Evolutionary conservation across 64 coral and sea anemone species (phyloP).

Genomic region (Montipora efflorescens): DNA sequence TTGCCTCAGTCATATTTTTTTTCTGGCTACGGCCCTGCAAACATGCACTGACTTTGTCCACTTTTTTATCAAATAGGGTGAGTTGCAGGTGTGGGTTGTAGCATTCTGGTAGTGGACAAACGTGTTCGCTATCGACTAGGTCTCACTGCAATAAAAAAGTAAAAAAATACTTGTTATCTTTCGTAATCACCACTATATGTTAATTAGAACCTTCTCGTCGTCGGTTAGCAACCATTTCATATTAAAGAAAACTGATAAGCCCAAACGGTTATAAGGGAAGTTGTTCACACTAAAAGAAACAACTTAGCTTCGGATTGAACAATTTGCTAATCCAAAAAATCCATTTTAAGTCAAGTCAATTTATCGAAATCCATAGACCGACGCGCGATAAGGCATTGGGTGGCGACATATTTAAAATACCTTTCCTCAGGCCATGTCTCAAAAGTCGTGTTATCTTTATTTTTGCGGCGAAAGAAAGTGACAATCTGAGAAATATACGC

Average conservation of each 20-base stretch:
- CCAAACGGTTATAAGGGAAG: neutral
- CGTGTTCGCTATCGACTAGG: neutral
- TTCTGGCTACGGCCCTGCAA: too few relatives aligned
- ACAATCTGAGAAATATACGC: slow-evolving; percentile 25
- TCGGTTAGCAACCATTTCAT: neutral
- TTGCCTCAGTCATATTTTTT: too few relatives aligned
- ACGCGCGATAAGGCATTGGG: slow-evolving; percentile 17
- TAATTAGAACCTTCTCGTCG: slow-evolving; percentile 18
- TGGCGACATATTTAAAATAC: slow-evolving; percentile 53
- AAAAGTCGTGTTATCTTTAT: neutral
- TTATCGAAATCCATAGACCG: slow-evolving; percentile 16
- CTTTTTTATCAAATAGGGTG: too few relatives aligned
- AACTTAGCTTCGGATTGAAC: neutral
- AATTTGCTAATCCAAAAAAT: slow-evolving; percentile 19
- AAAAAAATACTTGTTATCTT: slow-evolving; percentile 31
- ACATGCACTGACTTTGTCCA: too few relatives aligned
- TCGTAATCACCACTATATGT: slow-evolving; percentile 18
- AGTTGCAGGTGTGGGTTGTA: too few relatives aligned
- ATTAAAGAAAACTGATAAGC: neutral
- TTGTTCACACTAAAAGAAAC: slow-evolving; percentile 1
- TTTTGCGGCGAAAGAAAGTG: slow-evolving; percentile 18
- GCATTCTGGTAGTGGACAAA: too few relatives aligned
- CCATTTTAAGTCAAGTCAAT: slow-evolving; percentile 23
- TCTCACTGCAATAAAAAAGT: neutral
- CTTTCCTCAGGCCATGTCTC: slow-evolving; percentile 18